Evolutionary conservation across 2,888 invertebrate species (phyloP).

Genomic region (Drosophila picticornis): DNA sequence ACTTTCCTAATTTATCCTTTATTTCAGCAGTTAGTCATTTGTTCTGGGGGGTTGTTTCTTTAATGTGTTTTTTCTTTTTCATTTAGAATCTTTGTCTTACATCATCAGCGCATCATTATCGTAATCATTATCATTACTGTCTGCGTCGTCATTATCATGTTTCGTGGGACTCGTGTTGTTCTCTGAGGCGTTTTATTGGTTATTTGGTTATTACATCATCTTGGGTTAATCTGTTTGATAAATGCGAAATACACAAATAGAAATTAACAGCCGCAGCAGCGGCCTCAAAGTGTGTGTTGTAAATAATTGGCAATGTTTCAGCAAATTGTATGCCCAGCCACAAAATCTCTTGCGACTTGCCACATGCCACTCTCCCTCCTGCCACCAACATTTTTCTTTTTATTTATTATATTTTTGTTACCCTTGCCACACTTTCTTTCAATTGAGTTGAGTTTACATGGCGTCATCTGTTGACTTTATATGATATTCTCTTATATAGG

Average conservation of each 20-base stretch:
- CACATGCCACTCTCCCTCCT: not conserved
- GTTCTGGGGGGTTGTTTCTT: slow-evolving; percentile 11
- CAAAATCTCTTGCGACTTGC: not conserved
- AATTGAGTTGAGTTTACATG: not conserved
- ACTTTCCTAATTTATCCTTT: too few relatives aligned
- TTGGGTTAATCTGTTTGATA: slow-evolving; percentile 50
- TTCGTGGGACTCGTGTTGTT: slow-evolving; percentile 6
- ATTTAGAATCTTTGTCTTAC: slow-evolving; percentile 22
- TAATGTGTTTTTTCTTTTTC: not conserved
- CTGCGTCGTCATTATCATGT: slow-evolving; percentile 2
- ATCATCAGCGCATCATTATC: slow-evolving; percentile 27
- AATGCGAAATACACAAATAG: slow-evolving; percentile 46
- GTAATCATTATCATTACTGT: not conserved
- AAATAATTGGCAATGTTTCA: slow-evolving; percentile 65
- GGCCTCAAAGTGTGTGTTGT: slow-evolving; percentile 36
- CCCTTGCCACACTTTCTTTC: slow-evolving; percentile 3
- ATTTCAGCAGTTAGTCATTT: slow-evolving; percentile 6
- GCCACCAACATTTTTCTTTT: not conserved
- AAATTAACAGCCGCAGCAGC: slow-evolving; percentile 26
- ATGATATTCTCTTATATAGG: not conserved
- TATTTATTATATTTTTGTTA: not conserved
- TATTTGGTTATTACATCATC: slow-evolving; percentile 70
- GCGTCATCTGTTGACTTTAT: slow-evolving; percentile 13
- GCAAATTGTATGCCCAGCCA: slow-evolving; percentile 45
- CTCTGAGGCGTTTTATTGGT: slow-evolving; percentile 38